These are phyloP conservation scores for Hirtodrosophila alboralis DNA, from an alignment of 2,888 invertebrate species.

Conservation along the genomic window DNA sequence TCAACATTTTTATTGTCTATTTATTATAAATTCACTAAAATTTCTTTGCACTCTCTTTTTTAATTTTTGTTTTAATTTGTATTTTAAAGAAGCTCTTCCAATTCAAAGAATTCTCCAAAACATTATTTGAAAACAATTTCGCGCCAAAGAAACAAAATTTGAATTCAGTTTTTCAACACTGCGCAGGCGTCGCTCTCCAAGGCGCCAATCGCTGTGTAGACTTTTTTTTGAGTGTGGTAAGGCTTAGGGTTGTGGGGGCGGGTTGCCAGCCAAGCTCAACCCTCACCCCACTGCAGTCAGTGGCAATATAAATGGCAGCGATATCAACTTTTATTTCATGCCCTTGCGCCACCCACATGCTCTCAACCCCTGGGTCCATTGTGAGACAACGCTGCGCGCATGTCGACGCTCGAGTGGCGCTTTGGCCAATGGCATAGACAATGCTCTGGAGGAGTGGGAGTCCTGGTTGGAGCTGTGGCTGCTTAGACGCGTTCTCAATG, in stretches of 20 bases:
- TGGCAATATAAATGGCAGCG: slow-evolving; percentile 73
- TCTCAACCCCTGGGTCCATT: slow-evolving; percentile 11
- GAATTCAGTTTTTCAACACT: background rate
- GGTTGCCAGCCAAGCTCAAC: background rate
- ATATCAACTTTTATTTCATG: slow-evolving; percentile 28
- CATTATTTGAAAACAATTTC: slow-evolving; percentile 25
- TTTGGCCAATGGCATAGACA: slow-evolving; percentile 79
- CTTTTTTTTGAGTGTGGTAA: slow-evolving; percentile 42
- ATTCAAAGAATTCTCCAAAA: too few species aligned
- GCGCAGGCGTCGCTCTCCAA: slow-evolving; percentile 71
- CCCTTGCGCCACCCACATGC: slow-evolving; percentile 12
- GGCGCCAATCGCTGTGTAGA: slow-evolving; percentile 50
- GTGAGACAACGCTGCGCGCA: slow-evolving; percentile 60
- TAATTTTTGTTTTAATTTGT: slow-evolving; percentile 1
- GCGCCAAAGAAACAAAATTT: slow-evolving; percentile 55
- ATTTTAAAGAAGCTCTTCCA: too few species aligned
- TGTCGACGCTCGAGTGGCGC: slow-evolving; percentile 61
- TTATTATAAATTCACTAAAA: too few species aligned
- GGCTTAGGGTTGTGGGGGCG: background rate
- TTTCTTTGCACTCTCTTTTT: too few species aligned
- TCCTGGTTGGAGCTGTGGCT: slow-evolving; percentile 39
- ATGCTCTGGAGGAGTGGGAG: slow-evolving; percentile 54
- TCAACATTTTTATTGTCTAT: too few species aligned
- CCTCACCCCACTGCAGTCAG: slow-evolving; percentile 11
- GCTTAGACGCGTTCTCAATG: slow-evolving; percentile 81